Evolutionary conservation across 2,888 invertebrate genomes (phyloP), one percentile per base, ranked within the genome.

Genomic region (Formica aserva): DNA sequence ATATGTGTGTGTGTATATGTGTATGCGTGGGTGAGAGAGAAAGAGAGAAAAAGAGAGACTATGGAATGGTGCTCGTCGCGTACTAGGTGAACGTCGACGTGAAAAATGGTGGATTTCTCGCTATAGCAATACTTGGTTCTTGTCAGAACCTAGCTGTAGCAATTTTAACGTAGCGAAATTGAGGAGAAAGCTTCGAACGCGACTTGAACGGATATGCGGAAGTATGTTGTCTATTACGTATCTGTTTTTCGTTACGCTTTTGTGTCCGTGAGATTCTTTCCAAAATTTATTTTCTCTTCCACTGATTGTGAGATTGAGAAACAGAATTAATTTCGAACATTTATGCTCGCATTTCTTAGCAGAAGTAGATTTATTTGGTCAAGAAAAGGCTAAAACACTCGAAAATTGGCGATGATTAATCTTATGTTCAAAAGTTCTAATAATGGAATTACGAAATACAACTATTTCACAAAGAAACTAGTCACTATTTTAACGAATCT

Each of bases 401-500:
- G 41, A 41, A 67, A 57, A 38, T 67, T n/a, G 29, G 26, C 13
- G 15, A 26, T 41, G 9, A 29, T 45, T n/a, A 26, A 55, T 41
- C 5, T 69, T 66, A 41, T 11, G 9, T 66, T 76, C 9, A 26
- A 29, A 45, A 29, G 11, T 65, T 60, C 67, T 38, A 63, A 72
- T 29, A 63, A 63, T 41, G 22, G 55, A n/a, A 48, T 82, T 35
- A 72, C 69, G 38, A 75, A 48, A 29, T 26, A 45, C 18, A 57
- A 52, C 9, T 38, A 55, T 77, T 78, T 35, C 48, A 38, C 67
- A 87, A 65, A 67, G 65, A 88, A 66, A 65, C 88, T 90, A 90
- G 89, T 90, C 89, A 88, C 84, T 90, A 87, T 88, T 90, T 87
- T 87, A 89, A 89, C 82, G 76, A 90, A 90, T 90, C 86, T 90